Percentiles rank a stretch among this genome's conserved stretches.
phyloP scores from a whole-genome alignment of 2,113 vertebrate genomes.

The Pholis gunnellus region DNA sequence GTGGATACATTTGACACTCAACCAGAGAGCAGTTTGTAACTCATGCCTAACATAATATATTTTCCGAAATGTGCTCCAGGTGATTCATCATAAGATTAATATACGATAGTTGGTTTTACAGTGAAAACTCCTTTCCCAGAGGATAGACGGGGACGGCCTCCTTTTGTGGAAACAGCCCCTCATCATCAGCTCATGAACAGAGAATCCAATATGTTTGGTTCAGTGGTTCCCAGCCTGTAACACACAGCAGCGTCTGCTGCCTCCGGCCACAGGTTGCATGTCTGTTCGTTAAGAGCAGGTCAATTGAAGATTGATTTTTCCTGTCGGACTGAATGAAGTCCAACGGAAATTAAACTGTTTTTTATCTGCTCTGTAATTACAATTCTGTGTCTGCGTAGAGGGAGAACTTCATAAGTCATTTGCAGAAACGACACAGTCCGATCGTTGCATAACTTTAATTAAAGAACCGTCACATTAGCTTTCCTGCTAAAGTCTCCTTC shows the following conservation, averaged over 20 bases:
- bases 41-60: neutral
- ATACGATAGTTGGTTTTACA: neutral
- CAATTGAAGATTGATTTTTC: constrained; percentile 16
- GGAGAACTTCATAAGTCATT: neutral
- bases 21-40: neutral
- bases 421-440: too few relatives aligned
- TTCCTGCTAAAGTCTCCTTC: neutral
- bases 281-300: neutral
- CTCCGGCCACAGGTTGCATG: constrained; percentile 3
- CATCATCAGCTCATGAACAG: neutral
- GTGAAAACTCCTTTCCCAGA: too few relatives aligned
- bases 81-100: too few relatives aligned
- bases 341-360: neutral
- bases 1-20: neutral
- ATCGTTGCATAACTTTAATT: neutral
- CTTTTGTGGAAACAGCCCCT: neutral
- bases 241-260: neutral
- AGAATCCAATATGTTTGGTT: neutral
- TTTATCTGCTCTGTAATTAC: neutral
- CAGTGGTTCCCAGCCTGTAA: neutral
- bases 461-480: neutral
- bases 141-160: neutral
- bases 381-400: too few relatives aligned
- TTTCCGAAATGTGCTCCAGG: neutral
- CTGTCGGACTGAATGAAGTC: neutral